Conservation (phyloP, 2,113 vertebrate genomes). For the Hiodon alosoides region DNA sequence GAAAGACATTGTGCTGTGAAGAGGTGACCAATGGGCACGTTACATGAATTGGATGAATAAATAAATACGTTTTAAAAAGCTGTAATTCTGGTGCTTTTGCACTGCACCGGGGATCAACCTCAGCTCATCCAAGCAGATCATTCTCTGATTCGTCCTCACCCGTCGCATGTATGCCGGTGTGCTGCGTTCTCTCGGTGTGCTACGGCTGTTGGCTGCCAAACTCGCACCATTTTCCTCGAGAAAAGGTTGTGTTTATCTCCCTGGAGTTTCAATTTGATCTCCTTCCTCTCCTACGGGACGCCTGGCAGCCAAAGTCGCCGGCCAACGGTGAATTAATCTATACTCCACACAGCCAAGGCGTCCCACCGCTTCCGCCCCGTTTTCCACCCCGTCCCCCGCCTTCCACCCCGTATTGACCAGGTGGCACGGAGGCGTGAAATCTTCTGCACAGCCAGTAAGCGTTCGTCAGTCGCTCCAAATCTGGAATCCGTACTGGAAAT, state of each 20-base stretch:
- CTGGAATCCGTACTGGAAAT: not conserved
- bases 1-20: too few relatives aligned
- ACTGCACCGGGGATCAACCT: too few relatives aligned
- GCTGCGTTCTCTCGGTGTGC: not conserved
- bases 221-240: not conserved
- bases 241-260: slow-evolving; percentile 9
- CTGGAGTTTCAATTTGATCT: slow-evolving; percentile 20
- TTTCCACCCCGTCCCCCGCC: slow-evolving; percentile 42
- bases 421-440: slow-evolving; percentile 1
- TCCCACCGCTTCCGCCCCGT: slow-evolving; percentile 52
- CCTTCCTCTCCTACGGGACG: slow-evolving; percentile 31
- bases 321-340: slow-evolving; percentile 53
- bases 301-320: slow-evolving; percentile 28
- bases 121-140: too few relatives aligned
- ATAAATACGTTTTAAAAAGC: too few relatives aligned
- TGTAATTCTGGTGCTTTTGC: too few relatives aligned
- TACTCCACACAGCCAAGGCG: slow-evolving; percentile 51
- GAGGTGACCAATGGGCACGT: too few relatives aligned
- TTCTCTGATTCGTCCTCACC: too few relatives aligned
- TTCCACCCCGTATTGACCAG: slow-evolving; percentile 3
- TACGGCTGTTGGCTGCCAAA: not conserved
- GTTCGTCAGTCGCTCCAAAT: not conserved
- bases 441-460: not conserved
- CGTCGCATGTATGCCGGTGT: too few relatives aligned
- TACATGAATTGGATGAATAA: too few relatives aligned